phyloP scores from a whole-genome alignment of 2,888 invertebrate species.

The Harmothoe impar region DNA sequence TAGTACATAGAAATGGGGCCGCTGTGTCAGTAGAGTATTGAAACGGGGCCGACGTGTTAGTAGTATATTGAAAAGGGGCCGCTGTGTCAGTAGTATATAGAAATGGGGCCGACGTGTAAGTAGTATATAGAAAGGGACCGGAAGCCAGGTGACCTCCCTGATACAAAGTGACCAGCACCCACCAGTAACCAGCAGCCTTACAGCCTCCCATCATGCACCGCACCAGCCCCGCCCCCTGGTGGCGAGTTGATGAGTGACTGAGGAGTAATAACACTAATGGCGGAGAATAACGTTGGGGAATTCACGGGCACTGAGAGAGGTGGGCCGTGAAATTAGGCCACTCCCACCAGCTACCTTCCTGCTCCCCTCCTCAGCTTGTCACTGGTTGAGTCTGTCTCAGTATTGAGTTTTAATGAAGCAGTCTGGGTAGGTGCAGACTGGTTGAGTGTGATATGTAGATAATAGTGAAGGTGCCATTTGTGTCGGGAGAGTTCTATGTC shows the following conservation, averaged over 20 bases:
- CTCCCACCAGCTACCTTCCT: not conserved
- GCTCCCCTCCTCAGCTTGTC: not conserved
- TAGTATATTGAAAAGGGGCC: not conserved
- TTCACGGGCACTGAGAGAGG: not conserved
- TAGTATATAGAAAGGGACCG: too few relatives aligned
- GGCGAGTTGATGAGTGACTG: constrained; percentile 31
- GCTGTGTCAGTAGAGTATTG: not conserved
- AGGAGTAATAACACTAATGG: constrained; percentile 52
- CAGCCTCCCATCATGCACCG: not conserved
- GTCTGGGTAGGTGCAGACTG: not conserved
- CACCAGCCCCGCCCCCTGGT: not conserved
- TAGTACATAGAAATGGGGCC: not conserved
- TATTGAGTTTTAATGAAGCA: not conserved
- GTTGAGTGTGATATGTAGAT: too few relatives aligned
- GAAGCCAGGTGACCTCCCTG: too few relatives aligned
- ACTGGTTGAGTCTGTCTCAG: not conserved
- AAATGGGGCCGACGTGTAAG: too few relatives aligned
- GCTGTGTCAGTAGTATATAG: too few relatives aligned
- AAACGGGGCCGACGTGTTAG: not conserved
- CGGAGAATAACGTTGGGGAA: not conserved
- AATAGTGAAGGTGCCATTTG: too few relatives aligned
- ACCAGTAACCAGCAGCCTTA: too few relatives aligned
- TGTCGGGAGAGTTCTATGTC: too few relatives aligned
- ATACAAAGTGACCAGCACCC: too few relatives aligned
- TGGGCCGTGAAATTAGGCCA: constrained; percentile 20